Conservation (phyloP, 1,140 invertebrate genomes). For the Drosophila saltans region DNA sequence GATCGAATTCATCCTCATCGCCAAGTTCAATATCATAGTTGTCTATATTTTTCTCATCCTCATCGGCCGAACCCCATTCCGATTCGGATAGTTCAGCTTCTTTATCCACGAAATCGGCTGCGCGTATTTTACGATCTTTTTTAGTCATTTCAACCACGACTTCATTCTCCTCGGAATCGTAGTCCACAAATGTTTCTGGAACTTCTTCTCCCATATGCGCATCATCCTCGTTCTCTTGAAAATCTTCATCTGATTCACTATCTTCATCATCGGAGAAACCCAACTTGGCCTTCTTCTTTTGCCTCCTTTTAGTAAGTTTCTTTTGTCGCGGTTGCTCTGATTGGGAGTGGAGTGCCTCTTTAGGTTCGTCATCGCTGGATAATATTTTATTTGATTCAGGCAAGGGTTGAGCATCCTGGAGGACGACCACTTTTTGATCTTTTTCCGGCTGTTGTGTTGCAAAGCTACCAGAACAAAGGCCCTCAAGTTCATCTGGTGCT, state of each 20-base stretch:
- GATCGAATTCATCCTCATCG: constrained; percentile 89
- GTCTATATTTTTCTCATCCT: constrained; percentile 89
- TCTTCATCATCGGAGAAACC: constrained; percentile 81
- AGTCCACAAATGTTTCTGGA: constrained; percentile 85
- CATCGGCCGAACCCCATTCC: constrained; percentile 89
- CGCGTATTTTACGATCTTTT: constrained; percentile 84
- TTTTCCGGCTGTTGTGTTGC: constrained; percentile 50
- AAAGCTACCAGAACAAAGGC: constrained; percentile 61
- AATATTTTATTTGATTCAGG: constrained; percentile 55
- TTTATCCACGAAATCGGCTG: constrained; percentile 89
- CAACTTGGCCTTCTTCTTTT: constrained; percentile 70
- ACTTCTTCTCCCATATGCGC: constrained; percentile 82
- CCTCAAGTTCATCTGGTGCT: constrained; percentile 54
- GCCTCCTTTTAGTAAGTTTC: constrained; percentile 67
- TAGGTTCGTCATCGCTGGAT: constrained; percentile 84
- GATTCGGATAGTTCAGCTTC: constrained; percentile 93
- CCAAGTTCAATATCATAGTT: constrained; percentile 88
- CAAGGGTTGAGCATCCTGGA: neutral
- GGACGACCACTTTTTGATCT: neutral
- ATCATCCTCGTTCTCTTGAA: constrained; percentile 60
- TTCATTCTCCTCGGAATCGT: constrained; percentile 90
- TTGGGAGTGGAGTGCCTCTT: neutral
- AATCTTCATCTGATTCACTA: constrained; percentile 58
- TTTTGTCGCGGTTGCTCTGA: constrained; percentile 49
- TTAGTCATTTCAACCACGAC: constrained; percentile 82